A percentile compares a stretch with the other conserved stretches of the same genome.
phyloP scores from a whole-genome alignment of 2,113 vertebrate genomes.

The Girardinichthys multiradiatus region DNA sequence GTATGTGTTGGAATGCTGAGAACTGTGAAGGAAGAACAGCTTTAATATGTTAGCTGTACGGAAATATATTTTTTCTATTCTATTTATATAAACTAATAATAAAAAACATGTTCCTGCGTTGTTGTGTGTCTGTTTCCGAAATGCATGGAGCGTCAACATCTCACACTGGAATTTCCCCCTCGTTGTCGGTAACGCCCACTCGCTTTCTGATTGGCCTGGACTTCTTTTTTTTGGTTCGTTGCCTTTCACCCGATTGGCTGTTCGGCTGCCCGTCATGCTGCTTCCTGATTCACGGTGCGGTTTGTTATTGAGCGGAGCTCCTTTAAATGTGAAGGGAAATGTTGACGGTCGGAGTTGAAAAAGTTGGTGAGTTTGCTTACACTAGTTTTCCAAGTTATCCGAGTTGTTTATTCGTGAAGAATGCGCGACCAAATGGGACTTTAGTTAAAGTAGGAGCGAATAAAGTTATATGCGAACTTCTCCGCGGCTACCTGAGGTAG shows the following conservation, averaged over 20 bases:
- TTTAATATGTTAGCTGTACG: background rate
- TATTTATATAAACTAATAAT: slow-evolving; percentile 64
- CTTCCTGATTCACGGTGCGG: slow-evolving; percentile 69
- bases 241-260: slow-evolving; percentile 60
- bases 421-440: no score
- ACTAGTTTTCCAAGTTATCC: background rate
- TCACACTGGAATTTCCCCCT: slow-evolving; percentile 75
- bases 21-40: slow-evolving; percentile 21
- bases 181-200: slow-evolving; percentile 25
- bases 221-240: background rate
- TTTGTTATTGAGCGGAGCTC: slow-evolving; percentile 54
- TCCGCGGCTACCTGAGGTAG: slow-evolving; percentile 11
- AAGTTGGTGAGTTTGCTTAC: slow-evolving; percentile 52
- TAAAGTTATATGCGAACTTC: slow-evolving; percentile 13
- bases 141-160: background rate
- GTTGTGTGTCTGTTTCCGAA: slow-evolving; percentile 9
- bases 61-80: slow-evolving; percentile 52
- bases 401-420: background rate
- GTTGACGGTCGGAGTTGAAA: slow-evolving; percentile 27
- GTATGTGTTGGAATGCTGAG: slow-evolving; percentile 12
- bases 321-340: slow-evolving; percentile 46
- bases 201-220: slow-evolving; percentile 25
- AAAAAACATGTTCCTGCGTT: slow-evolving; percentile 8
- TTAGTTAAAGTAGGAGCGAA: background rate
- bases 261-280: slow-evolving; percentile 11